Conservation (phyloP, 2,113 vertebrate genomes). For the Agapornis roseicollis region DNA sequence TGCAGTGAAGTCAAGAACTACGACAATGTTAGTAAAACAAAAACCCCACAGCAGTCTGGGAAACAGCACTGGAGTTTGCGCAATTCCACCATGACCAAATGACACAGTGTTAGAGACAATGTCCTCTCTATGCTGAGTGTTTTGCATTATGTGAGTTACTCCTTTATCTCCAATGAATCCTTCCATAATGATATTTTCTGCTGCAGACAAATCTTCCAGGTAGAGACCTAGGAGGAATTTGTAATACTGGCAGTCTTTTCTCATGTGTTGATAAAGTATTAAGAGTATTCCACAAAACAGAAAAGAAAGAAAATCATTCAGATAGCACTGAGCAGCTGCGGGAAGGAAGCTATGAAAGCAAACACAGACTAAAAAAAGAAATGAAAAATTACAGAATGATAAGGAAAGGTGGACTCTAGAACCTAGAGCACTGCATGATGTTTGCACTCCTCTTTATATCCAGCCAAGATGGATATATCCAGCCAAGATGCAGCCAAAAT, state of each 20-base stretch:
- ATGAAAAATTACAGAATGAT: background rate
- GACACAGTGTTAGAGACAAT: background rate
- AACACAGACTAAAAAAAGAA: background rate
- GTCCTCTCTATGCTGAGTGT: background rate
- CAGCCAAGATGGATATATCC: too few relatives aligned
- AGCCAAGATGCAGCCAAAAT: background rate
- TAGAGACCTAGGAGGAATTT: background rate
- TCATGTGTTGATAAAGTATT: background rate
- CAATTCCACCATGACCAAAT: background rate
- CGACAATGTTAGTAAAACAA: background rate
- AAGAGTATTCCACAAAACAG: background rate
- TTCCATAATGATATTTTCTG: background rate
- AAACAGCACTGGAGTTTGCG: background rate
- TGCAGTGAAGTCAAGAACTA: background rate
- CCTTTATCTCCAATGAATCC: background rate
- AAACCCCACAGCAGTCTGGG: rapidly evolving
- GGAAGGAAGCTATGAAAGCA: background rate
- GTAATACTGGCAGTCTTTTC: background rate
- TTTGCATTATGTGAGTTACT: background rate
- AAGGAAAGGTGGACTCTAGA: background rate
- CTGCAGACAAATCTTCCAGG: background rate
- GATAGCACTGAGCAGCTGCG: background rate
- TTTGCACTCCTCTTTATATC: background rate
- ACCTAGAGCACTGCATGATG: background rate
- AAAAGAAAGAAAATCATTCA: background rate